Evolutionary conservation across 2,113 vertebrate species (phyloP).

Genomic region (Colius striatus): DNA sequence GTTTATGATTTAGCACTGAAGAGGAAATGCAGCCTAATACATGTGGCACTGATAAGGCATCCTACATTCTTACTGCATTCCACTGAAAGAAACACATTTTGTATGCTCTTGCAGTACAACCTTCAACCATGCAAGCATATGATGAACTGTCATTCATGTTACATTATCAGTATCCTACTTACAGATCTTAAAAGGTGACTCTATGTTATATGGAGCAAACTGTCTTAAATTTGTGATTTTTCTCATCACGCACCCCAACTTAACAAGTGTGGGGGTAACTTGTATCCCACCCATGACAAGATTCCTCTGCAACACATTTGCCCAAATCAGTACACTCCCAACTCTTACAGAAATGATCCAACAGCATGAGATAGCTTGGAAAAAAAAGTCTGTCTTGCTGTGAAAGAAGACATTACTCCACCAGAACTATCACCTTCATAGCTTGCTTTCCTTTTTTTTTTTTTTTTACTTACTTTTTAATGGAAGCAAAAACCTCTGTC

Average conservation of each 20-base stretch:
- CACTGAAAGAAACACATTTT: neutral
- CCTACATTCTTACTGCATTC: neutral
- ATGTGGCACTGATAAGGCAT: neutral
- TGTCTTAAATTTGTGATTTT: conserved; percentile 60
- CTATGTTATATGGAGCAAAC: conserved; percentile 31
- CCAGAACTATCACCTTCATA: conserved; percentile 57
- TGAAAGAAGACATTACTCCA: conserved; percentile 57
- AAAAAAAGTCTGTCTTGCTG: conserved; percentile 68
- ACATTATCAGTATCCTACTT: neutral
- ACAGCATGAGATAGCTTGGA: conserved; percentile 59
- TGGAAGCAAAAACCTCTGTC: conserved; percentile 73
- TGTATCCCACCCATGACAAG: conserved; percentile 60
- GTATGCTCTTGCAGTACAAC: neutral
- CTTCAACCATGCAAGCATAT: neutral
- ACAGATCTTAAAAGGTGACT: conserved; percentile 29
- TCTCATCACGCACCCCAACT: conserved; percentile 39
- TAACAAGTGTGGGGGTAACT: conserved; percentile 33
- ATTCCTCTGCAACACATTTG: conserved; percentile 41
- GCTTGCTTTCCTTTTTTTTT: conserved; percentile 4
- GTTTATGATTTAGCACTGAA: neutral
- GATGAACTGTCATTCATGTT: neutral
- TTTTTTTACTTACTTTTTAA: conserved; percentile 55
- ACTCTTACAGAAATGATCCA: conserved; percentile 68
- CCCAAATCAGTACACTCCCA: conserved; percentile 70
- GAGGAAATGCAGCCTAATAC: neutral